Evolutionary conservation across 1,140 invertebrate genomes (phyloP).

Genomic region (Drosophila eugracilis): DNA sequence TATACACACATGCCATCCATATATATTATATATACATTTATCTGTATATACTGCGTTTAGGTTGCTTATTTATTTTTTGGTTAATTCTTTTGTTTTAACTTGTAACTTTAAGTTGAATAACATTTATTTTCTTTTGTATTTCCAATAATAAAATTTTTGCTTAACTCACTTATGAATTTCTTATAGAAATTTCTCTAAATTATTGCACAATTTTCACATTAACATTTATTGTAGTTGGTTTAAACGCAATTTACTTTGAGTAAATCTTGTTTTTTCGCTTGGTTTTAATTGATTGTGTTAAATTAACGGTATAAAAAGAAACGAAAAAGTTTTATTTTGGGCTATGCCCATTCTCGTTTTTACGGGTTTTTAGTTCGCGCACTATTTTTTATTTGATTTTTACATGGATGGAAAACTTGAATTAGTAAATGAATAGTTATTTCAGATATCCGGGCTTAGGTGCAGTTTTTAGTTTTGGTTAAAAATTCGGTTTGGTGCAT

Average conservation of each 20-base stretch:
- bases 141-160: conserved; percentile 21
- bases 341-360: conserved; percentile 64
- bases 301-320: conserved; percentile 54
- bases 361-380: conserved; percentile 33
- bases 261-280: conserved; percentile 21
- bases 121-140: conserved; percentile 33
- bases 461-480: conserved; percentile 9
- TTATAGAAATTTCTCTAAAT: conserved; percentile 70
- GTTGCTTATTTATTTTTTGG: conserved; percentile 7
- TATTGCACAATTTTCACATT: conserved; percentile 72
- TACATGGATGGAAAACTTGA: conserved; percentile 21
- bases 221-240: conserved; percentile 22
- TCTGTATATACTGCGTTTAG: conserved; percentile 2
- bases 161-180: conserved; percentile 70
- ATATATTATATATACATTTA: conserved; percentile 7
- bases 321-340: conserved; percentile 68
- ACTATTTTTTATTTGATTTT: conserved; percentile 50
- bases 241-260: conserved; percentile 29
- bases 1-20: conserved; percentile 29
- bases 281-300: conserved; percentile 12
- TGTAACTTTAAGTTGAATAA: conserved; percentile 45
- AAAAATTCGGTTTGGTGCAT: conserved; percentile 19
- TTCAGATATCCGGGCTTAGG: conserved; percentile 8
- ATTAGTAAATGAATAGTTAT: conserved; percentile 8
- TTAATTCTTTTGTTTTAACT: conserved; percentile 31